Evolutionary conservation across 2,113 vertebrate genomes (phyloP), one percentile per base, ranked within the genome.

Genomic region (Lutjanus erythropterus): DNA sequence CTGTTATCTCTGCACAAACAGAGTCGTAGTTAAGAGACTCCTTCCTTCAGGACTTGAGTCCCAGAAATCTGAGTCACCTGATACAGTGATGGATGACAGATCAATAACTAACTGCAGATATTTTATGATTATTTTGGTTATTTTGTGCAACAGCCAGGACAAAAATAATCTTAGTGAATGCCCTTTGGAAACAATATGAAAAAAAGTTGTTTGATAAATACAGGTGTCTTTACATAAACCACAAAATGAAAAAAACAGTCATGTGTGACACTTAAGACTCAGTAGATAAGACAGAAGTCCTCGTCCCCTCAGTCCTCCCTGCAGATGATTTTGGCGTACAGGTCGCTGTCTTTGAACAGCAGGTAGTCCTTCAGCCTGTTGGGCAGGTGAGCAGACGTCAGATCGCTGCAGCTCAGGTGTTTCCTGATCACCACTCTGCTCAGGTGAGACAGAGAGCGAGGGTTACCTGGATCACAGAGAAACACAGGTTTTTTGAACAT

Each of bases 331-430:
- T 90, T 90, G 59, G 93, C 92, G 85, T 96, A 97, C 27, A 97
- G 91, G 77, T 97, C 95, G 72, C 95, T 95, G 19, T 97, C 96
- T 84, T 94, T 96, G 91, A 96, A 97, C 75, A 96, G 83, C 83
- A 97, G 89, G 56, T 94, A 97, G 83, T 93, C 90, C 87, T 82
- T 95, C 69, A 97, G 90, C 78, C 94, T 55, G 76, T 92, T 78
- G 80, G 96, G 96, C 35, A 97, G 91, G 9, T 82, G 89, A 60
- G 94, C 81, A 15, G 91, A 95, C 81, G 81, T 83, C 75, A 96
- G 91, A 14, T 59, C 86, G 14, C 80, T 89, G 78, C 94, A 86
- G 66, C 94, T 95, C 90, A 97, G 78, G 39, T 92, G 78, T 84
- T 94, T 95, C 69, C 96, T 95, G 89, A 97, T 96, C 89, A 90